A percentile compares a stretch with the other conserved stretches of the same genome.
Evolutionary conservation across 92 coral and sea anemone genomes (phyloP).

Genomic region (Virgularia gustaviana): DNA sequence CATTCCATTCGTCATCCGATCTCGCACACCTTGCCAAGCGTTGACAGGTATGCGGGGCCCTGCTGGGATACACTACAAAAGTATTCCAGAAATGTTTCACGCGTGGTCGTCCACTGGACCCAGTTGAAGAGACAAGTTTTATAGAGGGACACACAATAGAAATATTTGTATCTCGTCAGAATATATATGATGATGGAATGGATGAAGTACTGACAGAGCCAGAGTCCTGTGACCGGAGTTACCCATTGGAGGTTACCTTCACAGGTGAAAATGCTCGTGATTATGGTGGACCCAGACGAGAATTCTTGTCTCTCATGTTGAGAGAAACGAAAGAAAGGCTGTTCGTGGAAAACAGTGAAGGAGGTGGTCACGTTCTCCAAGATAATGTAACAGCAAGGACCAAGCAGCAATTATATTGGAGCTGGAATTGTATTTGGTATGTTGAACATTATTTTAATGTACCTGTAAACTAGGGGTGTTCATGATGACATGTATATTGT

Average conservation of each 20-base stretch:
- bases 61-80: too few relatives aligned
- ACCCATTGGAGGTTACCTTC: slow-evolving; percentile 44
- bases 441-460: too few relatives aligned
- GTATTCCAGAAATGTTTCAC: slow-evolving; percentile 4
- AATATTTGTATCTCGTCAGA: slow-evolving; percentile 31
- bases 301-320: slow-evolving; percentile 29
- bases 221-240: slow-evolving; percentile 33
- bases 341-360: slow-evolving; percentile 4
- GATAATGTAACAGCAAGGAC: neutral
- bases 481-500: too few relatives aligned
- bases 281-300: slow-evolving; percentile 54
- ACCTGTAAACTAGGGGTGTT: too few relatives aligned
- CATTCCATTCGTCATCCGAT: slow-evolving; percentile 1
- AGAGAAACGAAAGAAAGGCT: slow-evolving; percentile 19
- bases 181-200: slow-evolving; percentile 47
- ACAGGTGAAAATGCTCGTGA: slow-evolving; percentile 45
- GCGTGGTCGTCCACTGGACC: slow-evolving; percentile 40
- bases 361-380: neutral
- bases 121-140: slow-evolving; percentile 10
- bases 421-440: slow-evolving; percentile 46
- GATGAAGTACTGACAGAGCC: slow-evolving; percentile 14
- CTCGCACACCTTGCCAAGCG: slow-evolving; percentile 30
- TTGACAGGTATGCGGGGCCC: slow-evolving; percentile 7
- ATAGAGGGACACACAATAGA: slow-evolving; percentile 48
- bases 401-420: slow-evolving; percentile 10